phyloP scores from a whole-genome alignment of 2,113 vertebrate species.

The Shinisaurus crocodilurus region DNA sequence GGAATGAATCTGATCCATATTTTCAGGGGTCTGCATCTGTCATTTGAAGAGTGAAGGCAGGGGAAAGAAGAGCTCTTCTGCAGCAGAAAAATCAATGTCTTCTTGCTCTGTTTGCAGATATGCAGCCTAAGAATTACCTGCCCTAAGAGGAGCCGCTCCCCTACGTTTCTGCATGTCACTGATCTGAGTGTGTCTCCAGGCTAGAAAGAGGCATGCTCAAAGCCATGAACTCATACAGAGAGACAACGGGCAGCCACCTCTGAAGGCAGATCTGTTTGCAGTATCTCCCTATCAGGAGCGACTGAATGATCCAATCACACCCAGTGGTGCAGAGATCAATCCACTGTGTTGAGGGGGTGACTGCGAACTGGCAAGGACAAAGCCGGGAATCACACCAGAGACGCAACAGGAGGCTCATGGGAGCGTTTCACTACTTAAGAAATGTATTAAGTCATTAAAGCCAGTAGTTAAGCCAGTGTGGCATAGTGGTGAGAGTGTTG shows the following conservation, averaged over 20 bases:
- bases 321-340: background rate
- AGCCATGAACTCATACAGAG: background rate
- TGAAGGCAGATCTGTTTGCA: background rate
- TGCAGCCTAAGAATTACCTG: background rate
- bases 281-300: background rate
- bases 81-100: background rate
- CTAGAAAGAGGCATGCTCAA: background rate
- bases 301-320: background rate
- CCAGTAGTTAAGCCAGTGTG: too few species aligned
- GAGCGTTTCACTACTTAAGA: background rate
- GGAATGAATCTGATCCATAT: background rate
- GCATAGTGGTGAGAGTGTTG: too few species aligned
- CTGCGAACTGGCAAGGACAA: background rate
- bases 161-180: background rate
- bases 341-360: background rate
- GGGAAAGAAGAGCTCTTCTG: too few species aligned
- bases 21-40: background rate
- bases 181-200: background rate
- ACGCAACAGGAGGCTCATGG: background rate
- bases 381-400: background rate
- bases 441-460: too few species aligned
- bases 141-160: too few species aligned
- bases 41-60: background rate
- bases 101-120: background rate
- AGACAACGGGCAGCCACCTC: too few species aligned